Percentiles rank a stretch among this genome's conserved stretches.
Conservation (phyloP, 2,113 vertebrate genomes). For the Sinocyclocheilus grahami region DNA sequence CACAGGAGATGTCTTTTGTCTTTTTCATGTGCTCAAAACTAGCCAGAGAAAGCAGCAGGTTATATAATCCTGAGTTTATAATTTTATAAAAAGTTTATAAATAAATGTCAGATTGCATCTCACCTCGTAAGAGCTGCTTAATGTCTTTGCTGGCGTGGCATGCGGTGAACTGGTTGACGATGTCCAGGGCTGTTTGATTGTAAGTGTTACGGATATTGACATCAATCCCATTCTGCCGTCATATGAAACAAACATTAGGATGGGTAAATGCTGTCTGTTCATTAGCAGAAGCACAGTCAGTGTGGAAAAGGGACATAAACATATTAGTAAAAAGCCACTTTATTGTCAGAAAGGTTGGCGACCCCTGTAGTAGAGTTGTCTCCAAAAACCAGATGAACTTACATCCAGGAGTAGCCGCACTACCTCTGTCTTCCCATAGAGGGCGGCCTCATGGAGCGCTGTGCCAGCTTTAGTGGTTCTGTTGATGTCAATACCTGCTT, state of each 20-base stretch:
- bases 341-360: not conserved
- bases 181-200: no score
- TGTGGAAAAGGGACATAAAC: not conserved
- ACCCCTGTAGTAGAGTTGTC: not conserved
- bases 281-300: not conserved
- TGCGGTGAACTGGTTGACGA: no score
- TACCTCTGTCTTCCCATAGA: conserved; percentile 93
- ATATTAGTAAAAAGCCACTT: not conserved
- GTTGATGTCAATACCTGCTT: conserved; percentile 93
- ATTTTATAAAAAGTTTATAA: no score
- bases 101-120: no score
- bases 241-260: not conserved
- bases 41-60: no score
- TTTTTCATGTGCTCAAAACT: no score
- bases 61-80: no score
- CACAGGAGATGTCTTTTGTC: no score
- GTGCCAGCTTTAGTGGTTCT: conserved; percentile 90
- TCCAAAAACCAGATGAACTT: conserved; percentile 54
- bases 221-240: conserved; percentile 83
- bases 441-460: conserved; percentile 86
- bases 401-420: conserved; percentile 91
- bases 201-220: no score
- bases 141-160: no score
- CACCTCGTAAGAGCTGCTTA: no score
- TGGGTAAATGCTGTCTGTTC: not conserved